Evolutionary conservation across 2,113 vertebrate genomes (phyloP).

Genomic region (Arenaria interpres): DNA sequence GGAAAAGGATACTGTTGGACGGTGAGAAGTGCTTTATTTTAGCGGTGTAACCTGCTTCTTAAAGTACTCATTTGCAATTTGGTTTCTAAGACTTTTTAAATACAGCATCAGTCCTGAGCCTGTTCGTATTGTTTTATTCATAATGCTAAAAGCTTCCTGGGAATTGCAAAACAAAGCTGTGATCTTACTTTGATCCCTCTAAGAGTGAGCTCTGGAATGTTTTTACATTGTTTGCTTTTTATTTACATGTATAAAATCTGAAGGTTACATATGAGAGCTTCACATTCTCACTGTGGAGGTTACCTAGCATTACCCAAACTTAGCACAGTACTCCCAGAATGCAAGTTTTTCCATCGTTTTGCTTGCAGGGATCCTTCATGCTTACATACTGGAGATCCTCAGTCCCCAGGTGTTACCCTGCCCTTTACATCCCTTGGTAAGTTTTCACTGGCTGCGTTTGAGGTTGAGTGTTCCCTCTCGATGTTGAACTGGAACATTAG

Average conservation of each 20-base stretch:
- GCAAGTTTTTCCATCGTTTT: background rate
- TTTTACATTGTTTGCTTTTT: background rate
- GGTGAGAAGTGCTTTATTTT: background rate
- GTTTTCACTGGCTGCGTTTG: slow-evolving; percentile 21
- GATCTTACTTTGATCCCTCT: background rate
- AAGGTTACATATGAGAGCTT: background rate
- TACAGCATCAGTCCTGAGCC: background rate
- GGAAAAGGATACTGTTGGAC: slow-evolving; percentile 2
- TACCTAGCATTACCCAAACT: background rate
- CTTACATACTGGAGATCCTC: slow-evolving; percentile 36
- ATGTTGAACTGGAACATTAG: background rate
- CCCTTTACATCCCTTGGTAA: slow-evolving; percentile 67
- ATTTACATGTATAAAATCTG: background rate
- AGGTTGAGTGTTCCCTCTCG: background rate
- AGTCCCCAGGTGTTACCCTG: background rate
- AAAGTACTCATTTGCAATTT: background rate
- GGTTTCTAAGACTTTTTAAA: background rate
- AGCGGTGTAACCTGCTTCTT: background rate
- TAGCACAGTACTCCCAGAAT: background rate
- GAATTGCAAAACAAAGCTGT: background rate
- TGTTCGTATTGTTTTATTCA: background rate
- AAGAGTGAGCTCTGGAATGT: background rate
- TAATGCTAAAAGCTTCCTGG: background rate
- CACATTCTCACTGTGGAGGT: background rate
- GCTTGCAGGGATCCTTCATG: slow-evolving; percentile 71